Evolutionary conservation across 2,113 vertebrate species (phyloP).

Genomic region (Aythya baeri): DNA sequence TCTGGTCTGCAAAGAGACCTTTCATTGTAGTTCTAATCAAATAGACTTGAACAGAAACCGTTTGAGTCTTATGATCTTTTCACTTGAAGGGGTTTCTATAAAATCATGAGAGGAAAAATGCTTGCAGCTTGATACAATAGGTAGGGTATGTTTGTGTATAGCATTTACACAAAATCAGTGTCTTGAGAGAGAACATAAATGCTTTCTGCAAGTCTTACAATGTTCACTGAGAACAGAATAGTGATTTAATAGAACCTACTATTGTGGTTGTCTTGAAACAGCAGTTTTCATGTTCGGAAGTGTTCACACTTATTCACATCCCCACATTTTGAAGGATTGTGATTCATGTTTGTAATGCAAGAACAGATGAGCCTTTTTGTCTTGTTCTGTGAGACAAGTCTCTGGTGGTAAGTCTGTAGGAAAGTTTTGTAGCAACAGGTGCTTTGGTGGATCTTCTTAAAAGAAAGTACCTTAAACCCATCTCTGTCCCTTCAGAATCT

Average conservation of each 20-base stretch:
- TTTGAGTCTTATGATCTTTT: too few relatives aligned
- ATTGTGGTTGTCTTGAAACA: neutral
- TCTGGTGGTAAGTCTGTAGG: neutral
- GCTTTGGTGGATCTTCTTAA: neutral
- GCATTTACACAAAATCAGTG: neutral
- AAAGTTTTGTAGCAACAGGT: neutral
- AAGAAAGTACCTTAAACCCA: neutral
- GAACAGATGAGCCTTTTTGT: neutral
- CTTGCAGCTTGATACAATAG: neutral
- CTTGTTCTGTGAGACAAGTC: neutral
- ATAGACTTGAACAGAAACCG: neutral
- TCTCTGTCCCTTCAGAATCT: neutral
- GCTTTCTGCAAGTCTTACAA: neutral
- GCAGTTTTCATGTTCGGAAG: neutral
- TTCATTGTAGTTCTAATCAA: conserved; percentile 6
- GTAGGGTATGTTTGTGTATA: neutral
- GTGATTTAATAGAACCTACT: neutral
- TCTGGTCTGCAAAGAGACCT: neutral
- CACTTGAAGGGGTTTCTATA: neutral
- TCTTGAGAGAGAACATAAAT: neutral
- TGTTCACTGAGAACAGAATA: neutral
- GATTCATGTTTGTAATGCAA: neutral
- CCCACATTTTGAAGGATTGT: neutral
- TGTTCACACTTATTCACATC: too few relatives aligned
- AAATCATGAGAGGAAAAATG: conserved; percentile 15